A percentile compares a stretch with the other conserved stretches of the same genome.
These are phyloP conservation scores for Callocephalon fimbriatum DNA, from an alignment of 2,113 vertebrate genomes.

Conservation along the genomic window DNA sequence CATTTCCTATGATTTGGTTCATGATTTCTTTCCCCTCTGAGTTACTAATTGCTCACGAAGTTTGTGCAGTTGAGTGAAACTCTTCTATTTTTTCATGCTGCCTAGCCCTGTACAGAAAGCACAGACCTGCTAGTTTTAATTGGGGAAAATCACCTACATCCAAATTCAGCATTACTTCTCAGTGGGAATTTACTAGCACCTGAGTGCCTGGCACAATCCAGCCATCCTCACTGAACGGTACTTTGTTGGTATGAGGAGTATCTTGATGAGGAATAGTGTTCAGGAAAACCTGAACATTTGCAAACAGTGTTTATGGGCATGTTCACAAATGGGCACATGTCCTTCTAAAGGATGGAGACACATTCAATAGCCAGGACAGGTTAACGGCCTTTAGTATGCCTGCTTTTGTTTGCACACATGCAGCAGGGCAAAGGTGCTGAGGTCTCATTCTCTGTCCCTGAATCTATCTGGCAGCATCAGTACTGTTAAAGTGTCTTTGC, in stretches of 20 bases:
- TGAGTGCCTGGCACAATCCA: not conserved
- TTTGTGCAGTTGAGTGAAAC: not conserved
- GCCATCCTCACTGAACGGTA: not conserved
- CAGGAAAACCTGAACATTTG: not conserved
- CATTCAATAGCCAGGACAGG: not conserved
- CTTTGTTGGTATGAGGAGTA: not conserved
- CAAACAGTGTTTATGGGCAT: not conserved
- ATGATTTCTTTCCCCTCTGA: conserved; percentile 25
- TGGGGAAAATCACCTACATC: conserved; percentile 21
- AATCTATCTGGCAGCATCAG: not conserved
- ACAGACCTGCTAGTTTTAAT: not conserved
- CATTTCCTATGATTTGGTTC: conserved; percentile 39
- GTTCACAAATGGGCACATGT: not conserved
- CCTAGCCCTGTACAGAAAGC: not conserved
- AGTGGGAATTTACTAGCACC: not conserved
- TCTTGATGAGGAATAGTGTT: not conserved
- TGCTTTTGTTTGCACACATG: not conserved
- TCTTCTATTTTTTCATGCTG: not conserved
- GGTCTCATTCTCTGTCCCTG: not conserved
- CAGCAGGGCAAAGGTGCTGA: not conserved
- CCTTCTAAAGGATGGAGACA: not conserved
- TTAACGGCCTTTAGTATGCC: not conserved
- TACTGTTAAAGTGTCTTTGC: not conserved
- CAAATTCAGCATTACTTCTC: conserved; percentile 9
- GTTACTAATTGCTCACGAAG: conserved; percentile 22